Percentiles rank a stretch among this genome's conserved stretches.
These are phyloP conservation scores for Myrmecophaga tridactyla DNA, from an alignment of 2,113 vertebrate genomes.

Conservation along the genomic window DNA sequence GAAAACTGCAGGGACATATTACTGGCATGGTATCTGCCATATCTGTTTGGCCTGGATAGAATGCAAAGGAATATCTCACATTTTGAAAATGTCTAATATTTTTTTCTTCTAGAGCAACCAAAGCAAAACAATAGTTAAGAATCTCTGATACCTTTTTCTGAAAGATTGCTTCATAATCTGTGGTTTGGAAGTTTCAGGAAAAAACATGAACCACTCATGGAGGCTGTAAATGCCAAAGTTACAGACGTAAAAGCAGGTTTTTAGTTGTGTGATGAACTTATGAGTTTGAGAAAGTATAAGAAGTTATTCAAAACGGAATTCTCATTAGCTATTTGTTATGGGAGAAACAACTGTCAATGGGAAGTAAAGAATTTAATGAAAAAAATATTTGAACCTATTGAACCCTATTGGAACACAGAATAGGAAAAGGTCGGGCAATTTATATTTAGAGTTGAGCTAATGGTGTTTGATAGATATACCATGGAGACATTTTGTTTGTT, in stretches of 20 bases:
- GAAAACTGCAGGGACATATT: neutral
- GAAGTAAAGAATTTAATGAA: neutral
- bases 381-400: neutral
- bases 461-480: neutral
- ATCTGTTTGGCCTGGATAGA: neutral
- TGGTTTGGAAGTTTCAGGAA: constrained; percentile 13
- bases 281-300: constrained; percentile 28
- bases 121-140: neutral
- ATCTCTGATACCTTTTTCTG: constrained; percentile 6
- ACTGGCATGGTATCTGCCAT: neutral
- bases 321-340: constrained; percentile 29
- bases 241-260: constrained; percentile 57
- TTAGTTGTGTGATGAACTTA: neutral
- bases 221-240: constrained; percentile 51
- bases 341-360: constrained; percentile 27
- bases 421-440: neutral
- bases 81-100: constrained; percentile 1
- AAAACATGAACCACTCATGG: constrained; percentile 59
- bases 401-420: neutral
- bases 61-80: neutral
- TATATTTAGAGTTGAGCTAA: neutral
- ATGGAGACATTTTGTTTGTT: neutral
- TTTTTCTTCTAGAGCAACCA: neutral
- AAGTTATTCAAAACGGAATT: constrained; percentile 47
- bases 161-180: constrained; percentile 6